Evolutionary conservation across 2,888 invertebrate genomes (phyloP), one percentile per base, ranked within the genome.

Genomic region (Nemoura dubitans): DNA sequence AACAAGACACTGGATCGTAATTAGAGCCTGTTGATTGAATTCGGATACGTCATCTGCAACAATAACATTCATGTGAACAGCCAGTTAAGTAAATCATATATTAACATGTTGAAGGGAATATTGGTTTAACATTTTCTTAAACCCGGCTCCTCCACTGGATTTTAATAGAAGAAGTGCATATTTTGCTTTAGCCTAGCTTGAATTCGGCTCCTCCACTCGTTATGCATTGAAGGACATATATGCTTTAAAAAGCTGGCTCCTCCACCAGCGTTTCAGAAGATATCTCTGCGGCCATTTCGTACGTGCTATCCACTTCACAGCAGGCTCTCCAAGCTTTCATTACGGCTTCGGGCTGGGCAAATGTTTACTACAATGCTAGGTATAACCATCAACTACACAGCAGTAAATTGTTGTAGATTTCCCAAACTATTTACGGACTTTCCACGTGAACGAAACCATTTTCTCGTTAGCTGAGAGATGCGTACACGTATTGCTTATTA

Each of bases 381-480:
- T 59, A 59, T 59, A 59, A 59, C 59, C 59, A 59, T 59, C 59
- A 59, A 59, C 59, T 59, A 59, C 21, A 59, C 21, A 21, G 59
- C 59, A 59, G 59, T 59, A 59, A 59, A 59, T 59, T 59, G 59
- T 59, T 59, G 59, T 59, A 59, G 59, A 59, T 59, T 59, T 59
- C 21, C 59, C 59, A 10, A 59, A 59, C 59, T 59, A 59, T 21
- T 7, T 59, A 59, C 59, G 59, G 59, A 59, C 59, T 59, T 59
- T 59, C 59, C 59, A 59, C 59, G 59, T 59, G 59, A 59, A 59
- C 59, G 14, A 59, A 59, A 59, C 59, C 59, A 59, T 59, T 59
- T 59, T 59, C 59, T 59, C 59, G 59, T 59, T 59, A 59, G 59
- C 59, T 21, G 36, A 59, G 59, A 59, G 59, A 59, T 59, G 59